Conservation (phyloP, 2,888 invertebrate species). For the Nomada goodeniana region DNA sequence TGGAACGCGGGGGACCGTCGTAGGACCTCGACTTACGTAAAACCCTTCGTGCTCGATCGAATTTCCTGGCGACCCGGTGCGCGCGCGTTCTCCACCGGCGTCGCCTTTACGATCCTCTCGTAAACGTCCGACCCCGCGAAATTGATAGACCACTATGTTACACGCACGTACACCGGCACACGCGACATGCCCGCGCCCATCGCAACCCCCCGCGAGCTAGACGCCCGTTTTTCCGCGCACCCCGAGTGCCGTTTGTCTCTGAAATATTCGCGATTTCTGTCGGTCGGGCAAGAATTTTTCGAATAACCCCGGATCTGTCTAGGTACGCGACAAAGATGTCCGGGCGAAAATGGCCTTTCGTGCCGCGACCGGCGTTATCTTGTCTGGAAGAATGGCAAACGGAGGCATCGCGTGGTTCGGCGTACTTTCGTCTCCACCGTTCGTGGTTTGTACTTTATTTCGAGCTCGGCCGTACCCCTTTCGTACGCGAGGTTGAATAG, state of each 20-base stretch:
- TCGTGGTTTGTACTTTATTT: background rate
- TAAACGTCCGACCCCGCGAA: constrained; percentile 77
- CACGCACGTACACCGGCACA: constrained; percentile 36
- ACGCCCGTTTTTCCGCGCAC: constrained; percentile 50
- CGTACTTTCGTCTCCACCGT: background rate
- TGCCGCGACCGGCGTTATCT: background rate
- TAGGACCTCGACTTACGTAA: constrained; percentile 72
- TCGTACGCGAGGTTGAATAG: too few relatives aligned
- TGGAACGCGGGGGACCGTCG: constrained; percentile 42
- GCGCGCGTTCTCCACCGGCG: constrained; percentile 50
- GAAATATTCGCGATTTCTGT: constrained; percentile 20
- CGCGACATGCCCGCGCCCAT: constrained; percentile 1
- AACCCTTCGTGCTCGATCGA: constrained; percentile 70
- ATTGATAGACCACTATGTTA: constrained; percentile 77
- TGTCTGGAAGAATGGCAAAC: background rate
- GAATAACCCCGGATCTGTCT: background rate
- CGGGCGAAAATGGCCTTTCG: background rate
- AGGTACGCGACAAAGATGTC: constrained; percentile 8
- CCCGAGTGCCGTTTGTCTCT: background rate
- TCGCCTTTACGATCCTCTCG: constrained; percentile 78
- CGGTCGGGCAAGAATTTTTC: constrained; percentile 7
- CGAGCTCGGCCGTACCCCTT: too few relatives aligned
- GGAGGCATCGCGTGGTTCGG: background rate
- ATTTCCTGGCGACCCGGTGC: constrained; percentile 66
- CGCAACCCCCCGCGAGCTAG: constrained; percentile 2